Evolutionary conservation across 2,797 vertebrate genomes (phyloP), one percentile per base, ranked within the genome.

Genomic region (Eurystomus glaucurus): DNA sequence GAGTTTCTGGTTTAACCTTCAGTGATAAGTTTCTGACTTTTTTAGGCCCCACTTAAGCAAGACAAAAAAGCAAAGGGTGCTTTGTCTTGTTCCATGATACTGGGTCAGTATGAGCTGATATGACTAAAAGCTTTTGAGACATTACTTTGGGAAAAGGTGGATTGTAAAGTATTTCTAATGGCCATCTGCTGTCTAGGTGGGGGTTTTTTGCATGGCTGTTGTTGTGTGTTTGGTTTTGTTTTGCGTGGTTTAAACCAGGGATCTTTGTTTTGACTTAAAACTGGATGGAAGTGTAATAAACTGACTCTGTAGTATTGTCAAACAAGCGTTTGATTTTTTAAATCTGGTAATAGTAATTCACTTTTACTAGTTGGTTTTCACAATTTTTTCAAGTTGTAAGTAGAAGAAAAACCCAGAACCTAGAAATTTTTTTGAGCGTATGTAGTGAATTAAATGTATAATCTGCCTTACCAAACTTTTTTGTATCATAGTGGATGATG

Each of bases 401-500:
- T 55, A 19, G 52, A 70, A 62, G 81, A 37, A 28, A 85, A 88
- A 66, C 2, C 0, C 3, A 4, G 29, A 80, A 46, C 2, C 5
- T 2, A 55, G 31, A 69, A 37, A 39, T 8, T 80, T 85, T 80
- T 85, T 76, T 54, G 25, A 88, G 58, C 29, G 18, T 92, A 9
- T 93, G 4, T 88, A 18, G 85, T 93, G 21, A 77, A 85, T 87
- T 97, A 95, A 95, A 58, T 82, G 54, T 94, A 78, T 89, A 57
- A 74, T 94, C 33, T 97, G 69, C 81, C 51, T 96, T 97, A 97
- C 70, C 91, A 93, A 97, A 76, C 64, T 33, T 96, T 77, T 92
- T 98, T 97, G 37, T 98, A 15, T 98, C 89, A 37, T 98, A 99
- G 99, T 99, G 98, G 99, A 99, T 96, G 99, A 99, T 84, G 99